Base-by-base conservation (phyloP, 2,113 vertebrate genomes). In the Castor canadensis region DNA sequence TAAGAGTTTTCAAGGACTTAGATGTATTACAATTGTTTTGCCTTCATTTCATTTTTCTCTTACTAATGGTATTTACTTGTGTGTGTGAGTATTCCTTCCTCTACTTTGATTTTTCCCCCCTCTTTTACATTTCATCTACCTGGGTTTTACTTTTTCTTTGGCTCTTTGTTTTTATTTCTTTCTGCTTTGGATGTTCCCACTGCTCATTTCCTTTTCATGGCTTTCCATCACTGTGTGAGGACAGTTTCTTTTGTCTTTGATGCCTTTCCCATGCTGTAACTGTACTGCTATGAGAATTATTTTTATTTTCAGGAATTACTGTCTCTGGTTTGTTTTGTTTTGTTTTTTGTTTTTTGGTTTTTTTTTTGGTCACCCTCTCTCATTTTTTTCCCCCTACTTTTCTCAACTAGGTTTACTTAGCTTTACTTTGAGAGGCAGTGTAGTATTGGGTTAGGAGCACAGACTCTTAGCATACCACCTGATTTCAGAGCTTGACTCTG, bases 221-320 rank as follows among this genome's bases (percentile, higher is more conserved):
- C 88, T 94, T 96, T 75, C 43, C 38, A 62, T 85, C 92, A 67
- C 22, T 77, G 1, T 79, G 16, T 72, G 56, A 79, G 30, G 16
- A 81, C 32, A 60, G 7, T 84, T 93, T 75, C 38, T 91, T 84
- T 93, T 95, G 12, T 84, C 58, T 95, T 91, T 54, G 56, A 35
- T 87, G 3, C 43, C 30, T 71, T 87, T 93, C 86, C 43, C 28
- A 24, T 86, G 52, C 26, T 11, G 17, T 30, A 71, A 22, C 40
- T 43, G 58, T 87, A 56, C 45, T 85, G 86, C 5, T 77, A 22
- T 84, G 77, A 88, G 32, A 89, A 80, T 60, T 96, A 60, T 83
- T 88, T 83, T 32, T 75, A 8, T 40, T 60, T 89, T 75, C 15
- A 75, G 52, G 52, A 81, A 87, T 69, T 20, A 47, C 47, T 82